A percentile compares a stretch with the other conserved stretches of the same genome.
phyloP scores from a whole-genome alignment of 53 echinoderm and acorn worm species.

The Henricia sp. region DNA sequence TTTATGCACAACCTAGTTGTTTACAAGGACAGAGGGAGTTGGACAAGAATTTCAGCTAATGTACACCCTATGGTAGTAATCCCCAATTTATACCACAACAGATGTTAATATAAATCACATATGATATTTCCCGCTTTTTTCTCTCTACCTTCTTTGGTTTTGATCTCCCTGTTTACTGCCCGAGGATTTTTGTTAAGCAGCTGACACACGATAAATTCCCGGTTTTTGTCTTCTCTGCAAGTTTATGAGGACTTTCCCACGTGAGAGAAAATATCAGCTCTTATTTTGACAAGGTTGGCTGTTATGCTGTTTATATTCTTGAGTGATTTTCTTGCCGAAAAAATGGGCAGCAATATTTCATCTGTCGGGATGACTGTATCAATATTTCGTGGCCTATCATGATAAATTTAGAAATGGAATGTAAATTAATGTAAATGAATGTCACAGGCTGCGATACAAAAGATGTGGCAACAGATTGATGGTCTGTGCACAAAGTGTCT shows the following conservation, averaged over 20 bases:
- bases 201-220: slow-evolving; percentile 39
- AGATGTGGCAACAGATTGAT: neutral
- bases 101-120: slow-evolving; percentile 47
- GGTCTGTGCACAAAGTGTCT: too few species aligned
- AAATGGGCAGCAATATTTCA: slow-evolving; percentile 31
- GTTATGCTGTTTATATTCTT: slow-evolving; percentile 18
- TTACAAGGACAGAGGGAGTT: slow-evolving; percentile 53
- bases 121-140: slow-evolving; percentile 1
- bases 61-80: slow-evolving; percentile 15
- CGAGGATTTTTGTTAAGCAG: neutral
- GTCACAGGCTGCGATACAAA: neutral
- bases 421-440: slow-evolving; percentile 38
- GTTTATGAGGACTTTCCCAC: neutral
- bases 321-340: neutral
- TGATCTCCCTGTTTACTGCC: neutral
- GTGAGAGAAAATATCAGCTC: slow-evolving; percentile 19
- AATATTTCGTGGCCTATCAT: neutral
- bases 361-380: neutral
- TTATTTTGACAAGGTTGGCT: slow-evolving; percentile 1
- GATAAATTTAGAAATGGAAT: slow-evolving; percentile 46
- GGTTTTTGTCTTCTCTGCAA: neutral
- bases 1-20: slow-evolving; percentile 40
- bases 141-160: neutral
- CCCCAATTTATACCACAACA: slow-evolving; percentile 9
- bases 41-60: slow-evolving; percentile 51